phyloP scores from a whole-genome alignment of 2,797 vertebrate genomes.

The Anomalospiza imberbis region DNA sequence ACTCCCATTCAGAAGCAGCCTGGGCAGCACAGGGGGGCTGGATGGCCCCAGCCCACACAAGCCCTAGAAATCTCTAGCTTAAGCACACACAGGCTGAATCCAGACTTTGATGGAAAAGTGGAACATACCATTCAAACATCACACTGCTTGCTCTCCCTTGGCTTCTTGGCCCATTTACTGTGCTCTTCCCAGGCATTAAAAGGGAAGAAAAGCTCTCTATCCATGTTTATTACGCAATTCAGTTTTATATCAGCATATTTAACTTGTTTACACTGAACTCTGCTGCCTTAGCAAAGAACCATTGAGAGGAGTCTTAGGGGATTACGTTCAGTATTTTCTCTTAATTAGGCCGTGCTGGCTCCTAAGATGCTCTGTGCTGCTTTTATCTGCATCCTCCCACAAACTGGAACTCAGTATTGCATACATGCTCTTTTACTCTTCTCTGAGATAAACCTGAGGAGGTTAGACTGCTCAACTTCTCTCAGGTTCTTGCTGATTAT shows the following conservation, averaged over 20 bases:
- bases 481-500: neutral
- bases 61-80: neutral
- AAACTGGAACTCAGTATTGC: neutral
- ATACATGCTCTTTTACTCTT: neutral
- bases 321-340: constrained; percentile 22
- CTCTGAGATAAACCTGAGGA: constrained; percentile 31
- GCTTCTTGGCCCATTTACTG: neutral
- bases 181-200: neutral
- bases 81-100: neutral
- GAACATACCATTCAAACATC: neutral
- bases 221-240: neutral
- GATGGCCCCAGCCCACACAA: neutral
- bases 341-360: neutral
- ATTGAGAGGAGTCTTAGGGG: neutral
- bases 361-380: neutral
- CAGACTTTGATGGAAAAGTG: neutral
- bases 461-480: neutral
- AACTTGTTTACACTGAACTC: neutral
- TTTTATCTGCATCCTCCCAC: neutral
- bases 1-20: neutral
- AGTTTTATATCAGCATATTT: constrained; percentile 3
- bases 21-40: neutral
- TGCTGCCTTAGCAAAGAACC: constrained; percentile 8
- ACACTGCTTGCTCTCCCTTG: neutral
- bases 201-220: neutral